A percentile compares a stretch with the other conserved stretches of the same genome.
phyloP scores from a whole-genome alignment of 2,888 invertebrate species.

The Microctonus hyperodae region DNA sequence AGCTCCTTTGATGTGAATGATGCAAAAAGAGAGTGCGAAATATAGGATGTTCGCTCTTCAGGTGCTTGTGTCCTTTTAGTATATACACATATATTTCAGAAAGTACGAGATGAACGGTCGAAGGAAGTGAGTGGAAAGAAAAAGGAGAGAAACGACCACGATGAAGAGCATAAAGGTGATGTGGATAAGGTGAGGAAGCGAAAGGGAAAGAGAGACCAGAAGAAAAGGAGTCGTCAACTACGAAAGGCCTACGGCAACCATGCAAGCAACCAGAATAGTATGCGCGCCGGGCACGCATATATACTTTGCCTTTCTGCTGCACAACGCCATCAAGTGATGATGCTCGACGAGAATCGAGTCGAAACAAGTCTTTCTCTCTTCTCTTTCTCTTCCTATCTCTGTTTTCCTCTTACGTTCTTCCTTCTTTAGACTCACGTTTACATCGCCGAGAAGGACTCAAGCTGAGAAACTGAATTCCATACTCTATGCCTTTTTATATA shows the following conservation, averaged over 20 bases:
- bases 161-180: slow-evolving; percentile 31
- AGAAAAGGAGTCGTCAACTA: slow-evolving; percentile 20
- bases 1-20: background rate
- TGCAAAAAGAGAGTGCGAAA: slow-evolving; percentile 4
- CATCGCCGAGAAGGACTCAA: slow-evolving; percentile 51
- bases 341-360: slow-evolving; percentile 45
- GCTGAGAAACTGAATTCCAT: slow-evolving; percentile 59
- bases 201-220: background rate
- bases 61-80: slow-evolving; percentile 9
- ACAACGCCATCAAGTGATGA: slow-evolving; percentile 31
- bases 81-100: background rate
- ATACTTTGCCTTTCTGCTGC: background rate
- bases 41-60: slow-evolving; percentile 3
- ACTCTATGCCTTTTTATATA: slow-evolving; percentile 57
- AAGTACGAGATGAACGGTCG: background rate
- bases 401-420: background rate
- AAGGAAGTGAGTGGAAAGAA: slow-evolving; percentile 15
- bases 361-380: slow-evolving; percentile 35
- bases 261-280: slow-evolving; percentile 55
- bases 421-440: slow-evolving; percentile 5
- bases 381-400: background rate
- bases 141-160: slow-evolving; percentile 2
- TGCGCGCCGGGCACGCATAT: slow-evolving; percentile 20
- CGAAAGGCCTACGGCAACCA: slow-evolving; percentile 56
- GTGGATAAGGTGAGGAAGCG: slow-evolving; percentile 5